Conservation (phyloP, 2,113 vertebrate species). For the Chionomys nivalis region DNA sequence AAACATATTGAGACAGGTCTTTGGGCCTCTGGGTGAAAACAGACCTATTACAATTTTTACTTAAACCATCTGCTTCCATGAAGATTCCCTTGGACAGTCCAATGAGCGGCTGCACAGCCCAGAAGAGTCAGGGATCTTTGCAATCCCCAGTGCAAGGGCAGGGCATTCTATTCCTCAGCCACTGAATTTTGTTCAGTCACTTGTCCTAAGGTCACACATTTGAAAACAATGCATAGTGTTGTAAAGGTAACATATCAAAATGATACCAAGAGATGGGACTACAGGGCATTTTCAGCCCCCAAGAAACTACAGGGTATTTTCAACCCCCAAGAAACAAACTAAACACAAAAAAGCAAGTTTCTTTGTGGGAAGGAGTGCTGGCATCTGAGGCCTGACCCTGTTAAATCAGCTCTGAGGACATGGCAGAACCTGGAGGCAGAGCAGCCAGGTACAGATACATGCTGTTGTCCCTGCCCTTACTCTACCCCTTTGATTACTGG, state of each 20-base stretch:
- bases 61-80: background rate
- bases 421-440: too few species aligned
- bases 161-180: background rate
- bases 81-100: too few species aligned
- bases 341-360: background rate
- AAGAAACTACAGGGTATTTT: background rate
- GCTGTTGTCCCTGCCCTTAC: background rate
- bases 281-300: background rate
- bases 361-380: background rate
- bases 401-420: background rate
- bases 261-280: background rate
- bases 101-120: background rate
- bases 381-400: background rate
- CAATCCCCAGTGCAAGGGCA: background rate
- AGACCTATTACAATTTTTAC: background rate
- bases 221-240: background rate
- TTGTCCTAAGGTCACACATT: background rate
- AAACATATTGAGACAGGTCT: background rate
- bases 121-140: too few species aligned
- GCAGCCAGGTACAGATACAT: too few species aligned
- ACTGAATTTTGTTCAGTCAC: background rate
- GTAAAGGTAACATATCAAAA: background rate
- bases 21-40: background rate
- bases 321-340: background rate
- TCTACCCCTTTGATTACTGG: fast-evolving